Conservation (phyloP, 2,797 vertebrate genomes). For the Intellagama lesueurii region DNA sequence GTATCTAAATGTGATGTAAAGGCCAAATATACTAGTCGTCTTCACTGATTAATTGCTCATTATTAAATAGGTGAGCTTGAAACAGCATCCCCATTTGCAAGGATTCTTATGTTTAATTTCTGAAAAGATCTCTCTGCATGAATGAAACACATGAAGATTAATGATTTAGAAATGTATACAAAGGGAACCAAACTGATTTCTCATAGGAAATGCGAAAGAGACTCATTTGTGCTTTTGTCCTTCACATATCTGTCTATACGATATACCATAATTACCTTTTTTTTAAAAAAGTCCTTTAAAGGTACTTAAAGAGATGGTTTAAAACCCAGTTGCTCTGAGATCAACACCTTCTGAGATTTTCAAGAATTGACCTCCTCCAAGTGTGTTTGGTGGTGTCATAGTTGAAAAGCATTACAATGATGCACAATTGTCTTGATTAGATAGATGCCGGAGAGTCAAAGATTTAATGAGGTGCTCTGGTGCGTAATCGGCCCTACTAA, state of each 20-base stretch:
- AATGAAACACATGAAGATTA: rapidly evolving
- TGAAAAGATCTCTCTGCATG: conserved; percentile 17
- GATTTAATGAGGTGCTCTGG: conserved; percentile 65
- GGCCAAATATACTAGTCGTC: conserved; percentile 15
- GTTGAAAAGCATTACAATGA: conserved; percentile 48
- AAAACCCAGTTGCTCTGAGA: background rate
- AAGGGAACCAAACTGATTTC: background rate
- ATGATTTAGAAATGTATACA: background rate
- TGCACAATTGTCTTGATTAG: conserved; percentile 52
- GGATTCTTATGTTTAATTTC: conserved; percentile 23
- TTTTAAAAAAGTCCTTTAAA: conserved; percentile 27
- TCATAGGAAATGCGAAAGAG: background rate
- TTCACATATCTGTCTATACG: conserved; percentile 29
- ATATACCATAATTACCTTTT: background rate
- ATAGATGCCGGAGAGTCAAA: conserved; percentile 55
- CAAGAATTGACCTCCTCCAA: conserved; percentile 31
- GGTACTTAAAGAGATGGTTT: conserved; percentile 15
- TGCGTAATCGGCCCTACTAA: conserved; percentile 61
- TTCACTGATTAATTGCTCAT: conserved; percentile 8
- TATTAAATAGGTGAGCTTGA: conserved; percentile 16
- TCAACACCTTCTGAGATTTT: background rate
- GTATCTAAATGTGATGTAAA: background rate
- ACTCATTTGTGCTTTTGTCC: background rate
- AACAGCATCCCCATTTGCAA: conserved; percentile 10
- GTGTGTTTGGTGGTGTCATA: conserved; percentile 22